Conservation (phyloP, 2,888 invertebrate genomes). For the Heliconius erato region DNA sequence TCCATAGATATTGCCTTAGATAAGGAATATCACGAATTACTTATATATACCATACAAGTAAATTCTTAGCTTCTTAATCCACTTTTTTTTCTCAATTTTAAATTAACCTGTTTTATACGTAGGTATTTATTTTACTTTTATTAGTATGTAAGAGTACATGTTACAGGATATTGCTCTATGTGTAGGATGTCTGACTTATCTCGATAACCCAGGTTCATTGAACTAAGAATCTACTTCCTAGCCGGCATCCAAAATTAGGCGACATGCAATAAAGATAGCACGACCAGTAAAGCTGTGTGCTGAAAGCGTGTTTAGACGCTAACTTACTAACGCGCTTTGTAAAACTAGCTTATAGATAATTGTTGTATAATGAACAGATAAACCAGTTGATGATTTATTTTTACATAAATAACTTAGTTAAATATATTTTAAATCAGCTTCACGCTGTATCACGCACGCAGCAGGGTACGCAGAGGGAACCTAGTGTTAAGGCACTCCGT, state of each 20-base stretch:
- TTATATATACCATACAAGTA: neutral
- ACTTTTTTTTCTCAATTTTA: neutral
- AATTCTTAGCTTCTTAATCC: neutral
- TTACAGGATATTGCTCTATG: constrained; percentile 43
- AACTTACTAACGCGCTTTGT: neutral
- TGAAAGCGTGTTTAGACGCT: constrained; percentile 17
- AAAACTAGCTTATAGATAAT: neutral
- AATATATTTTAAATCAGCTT: no score
- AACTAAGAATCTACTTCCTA: constrained; percentile 66
- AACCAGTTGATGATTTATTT: neutral
- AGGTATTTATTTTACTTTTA: constrained; percentile 24
- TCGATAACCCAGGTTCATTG: constrained; percentile 68
- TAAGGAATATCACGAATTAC: neutral
- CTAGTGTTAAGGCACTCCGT: no score
- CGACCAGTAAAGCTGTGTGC: constrained; percentile 32
- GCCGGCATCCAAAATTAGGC: constrained; percentile 65
- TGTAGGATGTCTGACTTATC: constrained; percentile 56
- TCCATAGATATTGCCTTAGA: no score
- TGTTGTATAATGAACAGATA: no score
- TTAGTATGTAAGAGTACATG: constrained; percentile 46
- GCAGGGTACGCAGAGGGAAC: no score
- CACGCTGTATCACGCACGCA: no score
- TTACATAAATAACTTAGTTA: neutral
- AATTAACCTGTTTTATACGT: neutral
- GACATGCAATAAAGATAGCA: constrained; percentile 62